Base-by-base conservation (phyloP, 30 jellyfish, hydroid and myxozoan genomes). In the Aurelia sp. region DNA sequence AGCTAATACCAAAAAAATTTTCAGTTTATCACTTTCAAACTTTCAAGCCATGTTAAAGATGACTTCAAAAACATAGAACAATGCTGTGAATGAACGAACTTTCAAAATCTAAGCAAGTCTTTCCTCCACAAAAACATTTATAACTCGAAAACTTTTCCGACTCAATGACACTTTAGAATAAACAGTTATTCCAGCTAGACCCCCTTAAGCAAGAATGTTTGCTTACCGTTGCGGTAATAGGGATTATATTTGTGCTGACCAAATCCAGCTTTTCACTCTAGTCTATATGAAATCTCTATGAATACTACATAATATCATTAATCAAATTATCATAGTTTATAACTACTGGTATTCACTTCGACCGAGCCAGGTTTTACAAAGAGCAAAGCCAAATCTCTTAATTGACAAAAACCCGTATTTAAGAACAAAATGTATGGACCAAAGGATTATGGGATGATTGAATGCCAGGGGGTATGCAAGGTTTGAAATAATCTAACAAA, bases 321-420 rank as follows among this genome's bases (percentile, higher is more conserved):
- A 58, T 76, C 74, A 58, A 76, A 59, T 76, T 44, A 76, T 37
- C 76, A 76, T 60, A 76, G 60, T 60, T 60, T 76, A 76, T 76
- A 76, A 66, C 76, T 76, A 60, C 62, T 61, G 86, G 86, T 76
- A 76, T 59, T 41, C 41, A 4, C 35, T 59, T 53, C 65, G 62
- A 76, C 76, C 76, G 60, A 76, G 53, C 64, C 16, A 55, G 66
- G 86, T 63, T 76, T 58, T 76, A 40, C 30, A 33, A 40, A 35
- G 48, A 40, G 86, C 13, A 59, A 76, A 76, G 10, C 61, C 21
- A 76, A 76, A 76, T 76, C 86, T 74, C 19, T 76, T 76, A 76
- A 76, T 76, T 76, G 86, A 59, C 41, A 76, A 76, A 76, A 60
- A 62, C 86, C 86, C 63, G 86, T 48, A 53, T 76, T 44, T 44